Base-by-base conservation (phyloP, 2,888 invertebrate genomes). In the Andrena minutula region DNA sequence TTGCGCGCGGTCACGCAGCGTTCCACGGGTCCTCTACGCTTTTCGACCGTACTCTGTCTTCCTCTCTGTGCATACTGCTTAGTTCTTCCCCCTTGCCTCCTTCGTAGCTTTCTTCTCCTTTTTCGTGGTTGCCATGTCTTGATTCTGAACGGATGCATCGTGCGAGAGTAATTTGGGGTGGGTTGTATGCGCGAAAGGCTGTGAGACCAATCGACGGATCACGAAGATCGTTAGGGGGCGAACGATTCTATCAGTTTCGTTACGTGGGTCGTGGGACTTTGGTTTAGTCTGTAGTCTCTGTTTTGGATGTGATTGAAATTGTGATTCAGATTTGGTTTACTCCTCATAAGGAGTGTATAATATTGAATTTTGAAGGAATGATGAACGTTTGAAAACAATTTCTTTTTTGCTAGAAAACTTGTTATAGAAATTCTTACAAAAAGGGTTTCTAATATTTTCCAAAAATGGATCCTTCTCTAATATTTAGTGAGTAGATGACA, bases 1-100 rank as follows among this genome's bases (percentile, higher is more conserved):
- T 80, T 70, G 83, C 74, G 47, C 82, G 64, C 78, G 80, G 66
- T 82, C 72, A 66, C 80, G 73, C 76, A 60, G 75, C 75, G 63
- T 68, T 73, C 75, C 7, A 69, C 73, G 69, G 75, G 61, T 53
- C 75, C 32, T 78, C 58, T 70, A 64, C 64, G 69, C 75, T 70
- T 49, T 60, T 51, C 51, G 71, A 58, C 61, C 84, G 26, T 47
- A 61, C 35, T 58, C 26, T 66, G 16, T 12, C 47, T 49, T 30
- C n/a, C 56, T 49, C 56, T 28, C 35, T 61, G 30, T 16, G 16
- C 30, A 56, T 2, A 66, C 53, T 41, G 6, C 26, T 23, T 49
- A 28, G 66, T 60, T n/a, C 60, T 47, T 51, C 32, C 65, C 26
- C 6, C 30, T 10, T 63, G 51, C 49, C 0, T 63, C 69, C 12